Evolutionary conservation across 2,797 vertebrate species (phyloP).

Genomic region (Darevskia mixta): DNA sequence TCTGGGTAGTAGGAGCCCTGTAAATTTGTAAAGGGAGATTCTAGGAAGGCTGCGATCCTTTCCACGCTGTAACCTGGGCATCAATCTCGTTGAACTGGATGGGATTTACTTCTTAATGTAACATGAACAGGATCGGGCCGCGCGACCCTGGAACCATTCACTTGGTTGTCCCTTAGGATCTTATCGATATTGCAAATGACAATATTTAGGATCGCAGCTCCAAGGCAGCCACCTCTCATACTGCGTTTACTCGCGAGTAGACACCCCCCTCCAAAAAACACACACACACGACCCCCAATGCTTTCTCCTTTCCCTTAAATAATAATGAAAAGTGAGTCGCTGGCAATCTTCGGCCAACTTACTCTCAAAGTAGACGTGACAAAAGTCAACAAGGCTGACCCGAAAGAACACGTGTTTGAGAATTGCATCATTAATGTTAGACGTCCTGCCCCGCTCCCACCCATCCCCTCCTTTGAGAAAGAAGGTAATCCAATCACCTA

Average conservation of each 20-base stretch:
- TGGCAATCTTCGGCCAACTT: neutral
- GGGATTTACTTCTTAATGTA: neutral
- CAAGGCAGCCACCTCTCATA: neutral
- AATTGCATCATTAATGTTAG: neutral
- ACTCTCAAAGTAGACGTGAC: neutral
- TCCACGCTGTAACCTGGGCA: neutral
- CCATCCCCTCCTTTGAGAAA: neutral
- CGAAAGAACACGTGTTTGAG: conserved; percentile 2
- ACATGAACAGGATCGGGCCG: neutral
- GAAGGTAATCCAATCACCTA: conserved; percentile 21
- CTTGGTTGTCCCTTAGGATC: neutral
- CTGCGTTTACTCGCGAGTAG: neutral
- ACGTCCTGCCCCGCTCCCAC: neutral
- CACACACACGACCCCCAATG: no score
- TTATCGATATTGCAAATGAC: no score
- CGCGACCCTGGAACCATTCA: neutral
- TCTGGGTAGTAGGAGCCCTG: neutral
- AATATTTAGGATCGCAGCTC: no score
- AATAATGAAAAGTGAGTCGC: no score
- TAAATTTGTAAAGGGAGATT: neutral
- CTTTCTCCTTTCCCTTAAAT: no score
- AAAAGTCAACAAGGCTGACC: neutral
- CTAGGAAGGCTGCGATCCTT: neutral
- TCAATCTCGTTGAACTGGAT: neutral
- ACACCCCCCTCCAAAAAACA: neutral